Base-by-base conservation (phyloP, 1,140 invertebrate species). In the Myzus persicae region DNA sequence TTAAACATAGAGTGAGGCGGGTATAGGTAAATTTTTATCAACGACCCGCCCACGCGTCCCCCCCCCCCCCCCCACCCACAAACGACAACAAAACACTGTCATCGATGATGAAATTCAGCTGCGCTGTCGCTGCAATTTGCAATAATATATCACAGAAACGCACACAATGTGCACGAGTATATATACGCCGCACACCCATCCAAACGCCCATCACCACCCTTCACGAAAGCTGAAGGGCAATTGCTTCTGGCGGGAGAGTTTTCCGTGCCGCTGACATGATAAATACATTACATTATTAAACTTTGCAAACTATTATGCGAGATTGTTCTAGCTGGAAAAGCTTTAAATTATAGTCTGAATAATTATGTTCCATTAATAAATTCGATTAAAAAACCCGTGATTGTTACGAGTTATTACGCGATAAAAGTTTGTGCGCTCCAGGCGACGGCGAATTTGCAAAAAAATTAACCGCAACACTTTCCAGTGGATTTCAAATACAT, bases 271-370 rank as follows among this genome's bases (percentile, higher is more conserved):
- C 59, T 67, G 59, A 67, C 59, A 67, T 18, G 59, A 67, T 67
- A 67, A 67, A 67, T 67, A 67, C 31, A n/a, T 67, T n/a, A 67
- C 59, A 67, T 67, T n/a, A n/a, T 67, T 67, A 67, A 67, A 67
- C 59, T 67, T 67, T 1, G 31, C 31, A 67, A 67, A 67, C 31
- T 67, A n/a, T 67, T 67, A 67, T 67, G n/a, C 5, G 59, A 67
- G 59, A 67, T 67, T 67, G 24, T n/a, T 14, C 31, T 67, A 67
- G 59, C 14, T 67, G 14, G 31, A 0, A n/a, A n/a, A 67, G 4
- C 59, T 67, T 67, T 67, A n/a, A 67, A 67, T 67, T 18, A n/a
- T 67, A 67, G 31, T n/a, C 59, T 67, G 31, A 67, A 67, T 67
- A 67, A 67, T 67, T 67, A n/a, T n/a, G n/a, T 67, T n/a, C 31